Evolutionary conservation across 1,140 invertebrate genomes (phyloP).

Genomic region (Coelopa frigida): DNA sequence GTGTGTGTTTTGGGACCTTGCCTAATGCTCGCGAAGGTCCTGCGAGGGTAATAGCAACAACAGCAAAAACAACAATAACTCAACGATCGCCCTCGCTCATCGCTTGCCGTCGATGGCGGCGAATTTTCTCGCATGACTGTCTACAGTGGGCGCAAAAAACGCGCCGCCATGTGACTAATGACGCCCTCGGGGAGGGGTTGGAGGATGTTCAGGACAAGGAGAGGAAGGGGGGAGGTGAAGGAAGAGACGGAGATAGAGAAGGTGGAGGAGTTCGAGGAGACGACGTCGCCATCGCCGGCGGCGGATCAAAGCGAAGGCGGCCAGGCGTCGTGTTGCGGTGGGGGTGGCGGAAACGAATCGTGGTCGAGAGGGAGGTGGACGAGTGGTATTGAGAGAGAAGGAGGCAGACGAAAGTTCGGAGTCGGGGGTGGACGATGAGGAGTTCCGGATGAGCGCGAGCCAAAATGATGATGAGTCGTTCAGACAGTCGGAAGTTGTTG

Average conservation of each 20-base stretch:
- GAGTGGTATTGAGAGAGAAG: too few relatives aligned
- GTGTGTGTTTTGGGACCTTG: constrained; percentile 7
- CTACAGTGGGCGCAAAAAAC: too few relatives aligned
- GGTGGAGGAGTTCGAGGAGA: constrained; percentile 6
- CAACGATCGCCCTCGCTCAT: neutral
- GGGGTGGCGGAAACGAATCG: too few relatives aligned
- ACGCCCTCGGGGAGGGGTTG: constrained; percentile 29
- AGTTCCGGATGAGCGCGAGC: too few relatives aligned
- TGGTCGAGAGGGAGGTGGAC: too few relatives aligned
- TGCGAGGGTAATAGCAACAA: neutral
- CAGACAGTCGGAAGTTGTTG: too few relatives aligned
- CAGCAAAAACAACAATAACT: neutral
- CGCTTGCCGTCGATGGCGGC: neutral
- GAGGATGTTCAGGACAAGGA: constrained; percentile 10
- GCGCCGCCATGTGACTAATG: constrained; percentile 35
- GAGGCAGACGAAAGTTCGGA: too few relatives aligned
- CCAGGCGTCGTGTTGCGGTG: too few relatives aligned
- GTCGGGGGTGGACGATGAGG: too few relatives aligned
- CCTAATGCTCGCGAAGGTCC: neutral
- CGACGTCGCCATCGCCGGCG: constrained; percentile 6
- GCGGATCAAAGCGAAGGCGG: constrained; percentile 10
- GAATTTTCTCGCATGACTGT: constrained; percentile 5
- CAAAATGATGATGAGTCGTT: too few relatives aligned
- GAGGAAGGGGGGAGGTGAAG: neutral
- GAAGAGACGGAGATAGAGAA: neutral